Evolutionary conservation across 1,140 invertebrate species (phyloP).

Genomic region (Halictus rubicundus): DNA sequence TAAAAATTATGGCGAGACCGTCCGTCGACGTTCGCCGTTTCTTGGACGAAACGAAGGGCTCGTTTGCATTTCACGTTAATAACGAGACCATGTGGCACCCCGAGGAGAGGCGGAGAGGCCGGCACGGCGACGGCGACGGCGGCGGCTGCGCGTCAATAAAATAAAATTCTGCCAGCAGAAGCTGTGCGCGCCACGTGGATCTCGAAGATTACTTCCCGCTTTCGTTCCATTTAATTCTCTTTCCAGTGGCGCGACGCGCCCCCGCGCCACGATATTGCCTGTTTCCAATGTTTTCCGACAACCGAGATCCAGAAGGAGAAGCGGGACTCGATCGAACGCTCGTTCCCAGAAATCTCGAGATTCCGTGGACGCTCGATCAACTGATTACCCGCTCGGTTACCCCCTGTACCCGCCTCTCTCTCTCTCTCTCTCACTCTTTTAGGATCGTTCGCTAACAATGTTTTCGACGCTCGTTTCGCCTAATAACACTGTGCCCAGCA

Average conservation of each 20-base stretch:
- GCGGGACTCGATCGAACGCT: not conserved
- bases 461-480: too few species aligned
- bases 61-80: conserved; percentile 65
- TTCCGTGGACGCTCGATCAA: not conserved
- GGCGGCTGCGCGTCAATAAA: conserved; percentile 58
- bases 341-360: too few species aligned
- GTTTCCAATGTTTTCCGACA: not conserved
- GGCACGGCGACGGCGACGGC: too few species aligned
- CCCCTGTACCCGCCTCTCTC: not conserved
- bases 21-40: conserved; percentile 36
- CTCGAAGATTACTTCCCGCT: conserved; percentile 61
- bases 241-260: conserved; percentile 23
- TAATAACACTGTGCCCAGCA: too few species aligned
- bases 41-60: conserved; percentile 62
- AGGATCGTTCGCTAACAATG: too few species aligned
- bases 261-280: not conserved
- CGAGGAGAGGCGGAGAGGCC: conserved; percentile 37
- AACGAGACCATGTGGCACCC: conserved; percentile 61
- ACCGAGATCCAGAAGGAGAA: not conserved
- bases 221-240: conserved; percentile 57
- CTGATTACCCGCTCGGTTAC: not conserved
- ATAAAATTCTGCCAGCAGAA: conserved; percentile 55
- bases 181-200: conserved; percentile 59
- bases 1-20: conserved; percentile 54
- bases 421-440: too few species aligned